phyloP scores from a whole-genome alignment of 2,797 vertebrate species.

The Artibeus lituratus region DNA sequence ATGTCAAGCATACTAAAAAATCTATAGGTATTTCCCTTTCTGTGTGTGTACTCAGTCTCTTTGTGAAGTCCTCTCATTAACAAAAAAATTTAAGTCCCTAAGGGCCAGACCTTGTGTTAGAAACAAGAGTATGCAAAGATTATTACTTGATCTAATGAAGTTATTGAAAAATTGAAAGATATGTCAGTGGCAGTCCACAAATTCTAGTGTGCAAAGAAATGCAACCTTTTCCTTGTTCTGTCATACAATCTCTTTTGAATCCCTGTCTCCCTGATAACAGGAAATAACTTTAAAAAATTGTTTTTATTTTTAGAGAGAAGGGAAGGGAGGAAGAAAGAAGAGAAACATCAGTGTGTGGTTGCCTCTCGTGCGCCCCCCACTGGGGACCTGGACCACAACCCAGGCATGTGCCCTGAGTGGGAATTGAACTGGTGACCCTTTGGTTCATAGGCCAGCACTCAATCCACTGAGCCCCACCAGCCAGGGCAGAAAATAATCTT shows the following conservation, averaged over 20 bases:
- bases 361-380: too few species aligned
- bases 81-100: not conserved
- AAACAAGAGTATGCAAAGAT: not conserved
- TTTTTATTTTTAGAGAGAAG: too few species aligned
- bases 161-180: not conserved
- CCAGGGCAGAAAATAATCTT: not conserved
- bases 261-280: not conserved
- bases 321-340: too few species aligned
- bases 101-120: not conserved
- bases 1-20: not conserved
- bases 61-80: not conserved
- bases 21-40: not conserved
- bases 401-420: too few species aligned
- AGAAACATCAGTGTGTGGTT: too few species aligned
- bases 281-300: not conserved
- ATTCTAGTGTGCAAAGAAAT: not conserved
- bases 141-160: not conserved
- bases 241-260: not conserved
- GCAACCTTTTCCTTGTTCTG: not conserved
- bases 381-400: too few species aligned
- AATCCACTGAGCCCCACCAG: too few species aligned
- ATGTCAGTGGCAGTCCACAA: not conserved
- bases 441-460: too few species aligned
- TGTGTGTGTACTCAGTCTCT: not conserved
- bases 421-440: too few species aligned